These are phyloP conservation scores for Caranx ignobilis DNA, from an alignment of 2,113 vertebrate genomes.

Conservation along the genomic window DNA sequence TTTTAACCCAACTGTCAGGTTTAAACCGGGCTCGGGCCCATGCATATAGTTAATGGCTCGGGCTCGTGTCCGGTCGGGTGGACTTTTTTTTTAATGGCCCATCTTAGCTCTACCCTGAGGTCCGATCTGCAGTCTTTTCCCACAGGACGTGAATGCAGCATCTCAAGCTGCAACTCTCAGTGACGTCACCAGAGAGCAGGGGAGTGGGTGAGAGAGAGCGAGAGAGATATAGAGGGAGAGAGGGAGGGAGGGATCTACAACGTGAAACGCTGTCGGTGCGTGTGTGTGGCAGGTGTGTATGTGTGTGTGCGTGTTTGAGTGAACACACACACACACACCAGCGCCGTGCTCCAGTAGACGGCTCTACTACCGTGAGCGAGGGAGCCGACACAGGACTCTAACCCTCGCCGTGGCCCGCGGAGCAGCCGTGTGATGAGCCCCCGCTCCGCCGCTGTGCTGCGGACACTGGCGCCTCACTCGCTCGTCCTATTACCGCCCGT, in stretches of 20 bases:
- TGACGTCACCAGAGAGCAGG: slow-evolving; percentile 73
- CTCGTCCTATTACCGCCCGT: slow-evolving; percentile 25
- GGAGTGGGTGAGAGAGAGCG: slow-evolving; percentile 13
- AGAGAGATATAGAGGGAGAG: not conserved
- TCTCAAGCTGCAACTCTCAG: slow-evolving; percentile 43
- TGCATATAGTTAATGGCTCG: no score
- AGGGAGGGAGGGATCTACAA: slow-evolving; percentile 25
- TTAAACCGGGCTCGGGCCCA: no score
- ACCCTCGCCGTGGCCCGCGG: not conserved
- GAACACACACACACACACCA: not conserved
- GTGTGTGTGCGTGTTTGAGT: not conserved
- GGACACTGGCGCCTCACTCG: slow-evolving; percentile 47
- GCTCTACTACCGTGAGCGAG: slow-evolving; percentile 14
- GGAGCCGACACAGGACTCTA: slow-evolving; percentile 17
- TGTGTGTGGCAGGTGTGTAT: no score
- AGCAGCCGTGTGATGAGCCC: slow-evolving; percentile 11
- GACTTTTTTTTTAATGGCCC: no score
- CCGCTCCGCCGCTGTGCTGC: slow-evolving; percentile 50
- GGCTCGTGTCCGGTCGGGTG: no score
- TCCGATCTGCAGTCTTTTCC: not conserved
- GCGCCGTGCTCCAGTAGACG: slow-evolving; percentile 9
- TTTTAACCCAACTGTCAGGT: no score
- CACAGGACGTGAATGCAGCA: slow-evolving; percentile 26
- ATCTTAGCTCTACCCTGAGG: not conserved
- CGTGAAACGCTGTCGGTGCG: slow-evolving; percentile 36